These are phyloP conservation scores for Ctena decussata DNA, from an alignment of 2,888 invertebrate genomes.

Conservation along the genomic window DNA sequence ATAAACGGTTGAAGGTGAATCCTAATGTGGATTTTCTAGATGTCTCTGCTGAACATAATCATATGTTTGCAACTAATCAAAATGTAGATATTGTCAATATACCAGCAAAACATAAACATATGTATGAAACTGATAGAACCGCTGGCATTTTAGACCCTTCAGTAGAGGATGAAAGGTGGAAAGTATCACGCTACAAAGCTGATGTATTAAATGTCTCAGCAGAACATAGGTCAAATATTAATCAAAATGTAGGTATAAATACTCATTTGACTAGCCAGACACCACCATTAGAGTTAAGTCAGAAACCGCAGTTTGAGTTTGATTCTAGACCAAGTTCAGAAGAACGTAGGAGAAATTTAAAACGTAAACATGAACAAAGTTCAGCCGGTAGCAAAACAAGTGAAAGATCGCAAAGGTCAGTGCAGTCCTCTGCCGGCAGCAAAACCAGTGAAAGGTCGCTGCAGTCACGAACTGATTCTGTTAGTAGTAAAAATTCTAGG, in stretches of 20 bases:
- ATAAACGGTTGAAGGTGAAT: not conserved
- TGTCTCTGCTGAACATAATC: not conserved
- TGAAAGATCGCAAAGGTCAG: conserved; percentile 18
- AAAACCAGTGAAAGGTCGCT: not conserved
- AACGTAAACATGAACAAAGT: not conserved
- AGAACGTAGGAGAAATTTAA: not conserved
- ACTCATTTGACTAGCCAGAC: not conserved
- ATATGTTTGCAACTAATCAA: not conserved
- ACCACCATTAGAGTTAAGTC: not conserved
- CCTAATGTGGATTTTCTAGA: not conserved
- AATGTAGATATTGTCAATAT: conserved; percentile 35
- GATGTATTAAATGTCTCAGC: conserved; percentile 18
- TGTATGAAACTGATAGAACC: not conserved
- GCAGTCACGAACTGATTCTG: conserved; percentile 10
- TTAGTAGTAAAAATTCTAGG: conserved; percentile 30
- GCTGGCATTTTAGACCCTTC: not conserved
- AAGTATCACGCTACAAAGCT: not conserved
- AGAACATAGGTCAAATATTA: not conserved
- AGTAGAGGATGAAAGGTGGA: not conserved
- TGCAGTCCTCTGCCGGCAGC: not conserved
- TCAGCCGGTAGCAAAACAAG: conserved; percentile 7
- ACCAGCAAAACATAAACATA: conserved; percentile 14
- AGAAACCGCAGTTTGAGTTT: not conserved
- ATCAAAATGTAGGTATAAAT: not conserved
- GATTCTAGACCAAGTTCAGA: not conserved